Evolutionary conservation across 2,113 vertebrate genomes (phyloP), one percentile per base, ranked within the genome.

Genomic region (Hiodon alosoides): DNA sequence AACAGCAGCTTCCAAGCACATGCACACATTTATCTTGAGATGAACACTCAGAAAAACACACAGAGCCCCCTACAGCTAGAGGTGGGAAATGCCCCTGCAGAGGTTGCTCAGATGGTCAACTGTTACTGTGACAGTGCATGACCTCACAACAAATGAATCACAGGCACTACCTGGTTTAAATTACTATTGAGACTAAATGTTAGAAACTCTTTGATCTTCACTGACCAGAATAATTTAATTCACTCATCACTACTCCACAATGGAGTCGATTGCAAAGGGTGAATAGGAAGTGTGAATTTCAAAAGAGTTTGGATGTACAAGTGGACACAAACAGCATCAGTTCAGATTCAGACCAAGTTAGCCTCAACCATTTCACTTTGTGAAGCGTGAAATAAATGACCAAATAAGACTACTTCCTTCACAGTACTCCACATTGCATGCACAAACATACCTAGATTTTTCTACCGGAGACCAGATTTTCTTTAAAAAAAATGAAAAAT

Each of bases 311-410:
- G 87, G 81, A 85, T 89, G 80, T 81, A 88, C 86, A 89, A 90
- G 89, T 88, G 83, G 85, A 85, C 9, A 3, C 13, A 86, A 86
- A 86, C 79, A 86, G 85, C 85, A 76, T 79, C 80, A 91, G 89
- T 90, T 90, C 85, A 80, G 84, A 84, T 81, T 83, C 79, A 85
- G 85, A 90, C 87, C 87, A 82, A 82, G 83, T 76, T 79, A 81
- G 86, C 85, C 85, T 89, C 83, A 83, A 85, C 83, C 85, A 85
- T 90, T 91, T 90, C 89, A 90, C 85, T 87, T 86, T 86, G 88
- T 86, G 87, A 90, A 91, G 89, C 88, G 89, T 89, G 87, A 88
- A 88, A 87, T 90, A 90, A 91, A 90, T 90, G 87, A 91, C 91
- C 86, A 88, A 89, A 90, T 89, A 79, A 88, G 89, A 91, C 90